Evolutionary conservation across 2,113 vertebrate genomes (phyloP).

Genomic region (Chionis minor): DNA sequence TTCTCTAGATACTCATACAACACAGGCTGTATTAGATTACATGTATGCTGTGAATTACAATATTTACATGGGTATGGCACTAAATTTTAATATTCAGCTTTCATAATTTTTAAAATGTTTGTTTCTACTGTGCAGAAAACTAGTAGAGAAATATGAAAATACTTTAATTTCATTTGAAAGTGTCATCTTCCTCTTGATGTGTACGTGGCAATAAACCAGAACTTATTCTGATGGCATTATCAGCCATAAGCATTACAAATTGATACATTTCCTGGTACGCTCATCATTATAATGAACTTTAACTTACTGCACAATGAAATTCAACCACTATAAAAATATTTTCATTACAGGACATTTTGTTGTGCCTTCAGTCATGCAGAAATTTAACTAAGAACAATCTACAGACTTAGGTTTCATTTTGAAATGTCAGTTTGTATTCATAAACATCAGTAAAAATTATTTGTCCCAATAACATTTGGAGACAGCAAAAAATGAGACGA

Average conservation of each 20-base stretch:
- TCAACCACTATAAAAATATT: not conserved
- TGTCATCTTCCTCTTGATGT: not conserved
- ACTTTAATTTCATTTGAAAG: not conserved
- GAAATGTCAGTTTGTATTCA: constrained; percentile 39
- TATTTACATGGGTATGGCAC: not conserved
- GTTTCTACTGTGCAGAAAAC: not conserved
- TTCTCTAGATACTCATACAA: not conserved
- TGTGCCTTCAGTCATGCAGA: constrained; percentile 5
- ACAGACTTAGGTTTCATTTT: constrained; percentile 2
- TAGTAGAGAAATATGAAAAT: not conserved
- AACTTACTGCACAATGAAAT: not conserved
- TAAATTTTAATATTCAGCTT: not conserved
- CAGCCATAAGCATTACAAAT: not conserved
- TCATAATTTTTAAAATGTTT: not conserved
- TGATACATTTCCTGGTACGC: not conserved
- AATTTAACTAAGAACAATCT: constrained; percentile 5
- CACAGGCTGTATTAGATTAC: not conserved
- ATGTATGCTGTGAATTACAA: not conserved
- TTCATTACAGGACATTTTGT: constrained; percentile 11
- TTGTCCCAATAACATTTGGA: not conserved
- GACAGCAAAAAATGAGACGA: not conserved
- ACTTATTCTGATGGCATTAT: not conserved
- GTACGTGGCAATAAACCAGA: not conserved
- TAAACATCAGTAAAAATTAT: not conserved
- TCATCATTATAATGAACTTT: not conserved